Conservation (phyloP, 2,888 invertebrate genomes). For the Oconnorella tubifera region DNA sequence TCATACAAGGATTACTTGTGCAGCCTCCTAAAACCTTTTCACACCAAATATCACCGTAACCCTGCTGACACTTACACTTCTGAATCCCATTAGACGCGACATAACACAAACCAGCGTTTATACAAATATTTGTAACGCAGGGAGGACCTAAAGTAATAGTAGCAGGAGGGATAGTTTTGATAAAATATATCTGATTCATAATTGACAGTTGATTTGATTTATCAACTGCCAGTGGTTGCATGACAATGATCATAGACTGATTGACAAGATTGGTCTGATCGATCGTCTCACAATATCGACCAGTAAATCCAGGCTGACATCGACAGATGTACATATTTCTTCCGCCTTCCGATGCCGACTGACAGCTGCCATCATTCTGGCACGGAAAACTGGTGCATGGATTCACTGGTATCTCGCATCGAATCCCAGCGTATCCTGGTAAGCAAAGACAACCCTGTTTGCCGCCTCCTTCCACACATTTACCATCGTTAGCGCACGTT, state of each 20-base stretch:
- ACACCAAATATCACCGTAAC: background rate
- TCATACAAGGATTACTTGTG: background rate
- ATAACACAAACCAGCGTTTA: too few species aligned
- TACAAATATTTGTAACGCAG: too few species aligned
- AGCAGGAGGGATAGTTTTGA: too few species aligned
- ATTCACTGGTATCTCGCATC: conserved; percentile 5
- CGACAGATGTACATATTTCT: background rate
- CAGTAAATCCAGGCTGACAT: background rate
- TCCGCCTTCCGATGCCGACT: background rate
- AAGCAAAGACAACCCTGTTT: conserved; percentile 9
- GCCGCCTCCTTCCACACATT: background rate
- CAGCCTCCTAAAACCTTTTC: background rate
- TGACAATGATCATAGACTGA: too few species aligned
- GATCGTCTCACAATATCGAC: background rate
- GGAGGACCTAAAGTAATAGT: too few species aligned
- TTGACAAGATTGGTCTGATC: too few species aligned
- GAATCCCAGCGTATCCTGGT: conserved; percentile 1
- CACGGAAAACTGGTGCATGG: conserved; percentile 13
- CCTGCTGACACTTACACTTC: background rate
- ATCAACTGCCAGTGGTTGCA: too few species aligned
- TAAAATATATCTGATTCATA: too few species aligned
- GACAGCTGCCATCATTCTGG: conserved; percentile 5
- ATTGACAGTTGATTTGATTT: too few species aligned
- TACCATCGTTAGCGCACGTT: background rate
- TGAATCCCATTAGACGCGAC: too few species aligned